Conservation (phyloP, 2,113 vertebrate species). For the Limnothrissa miodon region DNA sequence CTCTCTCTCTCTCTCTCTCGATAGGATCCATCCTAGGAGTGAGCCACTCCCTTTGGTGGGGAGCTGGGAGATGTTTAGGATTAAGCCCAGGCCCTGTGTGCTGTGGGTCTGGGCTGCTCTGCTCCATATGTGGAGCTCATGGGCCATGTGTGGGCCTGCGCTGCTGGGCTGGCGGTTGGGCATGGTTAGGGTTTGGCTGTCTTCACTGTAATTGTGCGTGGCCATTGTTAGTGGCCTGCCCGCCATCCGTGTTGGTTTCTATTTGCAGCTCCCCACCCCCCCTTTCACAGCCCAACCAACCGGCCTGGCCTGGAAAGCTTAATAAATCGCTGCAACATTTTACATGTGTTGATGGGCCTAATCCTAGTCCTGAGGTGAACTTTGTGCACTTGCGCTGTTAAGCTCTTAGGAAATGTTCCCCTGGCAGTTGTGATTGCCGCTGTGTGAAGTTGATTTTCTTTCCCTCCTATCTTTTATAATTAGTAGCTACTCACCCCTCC, state of each 20-base stretch:
- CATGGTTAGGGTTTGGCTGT: constrained; percentile 36
- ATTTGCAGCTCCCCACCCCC: constrained; percentile 31
- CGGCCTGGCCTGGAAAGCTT: constrained; percentile 3
- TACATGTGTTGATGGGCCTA: neutral
- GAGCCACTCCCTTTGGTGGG: constrained; percentile 5
- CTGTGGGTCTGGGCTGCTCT: neutral
- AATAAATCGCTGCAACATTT: neutral
- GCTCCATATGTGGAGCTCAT: constrained; percentile 44
- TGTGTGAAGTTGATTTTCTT: constrained; percentile 8
- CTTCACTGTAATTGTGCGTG: constrained; percentile 44
- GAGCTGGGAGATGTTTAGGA: neutral
- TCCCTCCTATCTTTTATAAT: neutral
- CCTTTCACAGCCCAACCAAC: constrained; percentile 20
- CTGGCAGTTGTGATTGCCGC: neutral
- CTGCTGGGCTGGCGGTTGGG: constrained; percentile 20
- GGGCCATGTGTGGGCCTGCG: constrained; percentile 31
- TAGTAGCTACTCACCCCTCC: constrained; percentile 8
- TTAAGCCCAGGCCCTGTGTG: neutral
- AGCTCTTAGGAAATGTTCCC: neutral
- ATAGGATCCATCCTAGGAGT: neutral
- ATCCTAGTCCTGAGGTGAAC: neutral
- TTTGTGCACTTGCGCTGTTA: neutral
- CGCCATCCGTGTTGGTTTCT: constrained; percentile 32
- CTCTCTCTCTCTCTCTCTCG: neutral
- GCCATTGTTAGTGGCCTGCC: constrained; percentile 44